A percentile compares a stretch with the other conserved stretches of the same genome.
Evolutionary conservation across 2,888 invertebrate genomes (phyloP).

Genomic region (Odontothrips loti): DNA sequence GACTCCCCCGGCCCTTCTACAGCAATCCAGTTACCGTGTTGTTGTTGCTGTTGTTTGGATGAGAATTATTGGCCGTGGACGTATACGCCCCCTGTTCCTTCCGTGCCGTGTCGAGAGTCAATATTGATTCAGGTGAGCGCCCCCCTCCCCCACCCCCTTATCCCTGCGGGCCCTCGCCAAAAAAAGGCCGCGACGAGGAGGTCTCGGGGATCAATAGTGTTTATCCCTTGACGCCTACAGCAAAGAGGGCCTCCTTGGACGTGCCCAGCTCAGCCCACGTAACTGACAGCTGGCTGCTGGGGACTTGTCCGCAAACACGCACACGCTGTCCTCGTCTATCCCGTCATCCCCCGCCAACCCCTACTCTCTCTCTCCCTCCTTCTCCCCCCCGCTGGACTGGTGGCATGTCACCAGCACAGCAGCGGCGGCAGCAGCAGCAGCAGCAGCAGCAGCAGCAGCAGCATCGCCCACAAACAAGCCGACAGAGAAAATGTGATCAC

Average conservation of each 20-base stretch:
- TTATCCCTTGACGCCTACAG: neutral
- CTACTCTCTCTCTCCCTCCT: neutral
- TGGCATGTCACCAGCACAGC: neutral
- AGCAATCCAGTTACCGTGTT: too few relatives aligned
- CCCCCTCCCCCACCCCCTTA: neutral
- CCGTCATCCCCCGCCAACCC: neutral
- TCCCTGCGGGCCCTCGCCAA: too few relatives aligned
- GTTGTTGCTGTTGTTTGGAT: too few relatives aligned
- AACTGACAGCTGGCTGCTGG: too few relatives aligned
- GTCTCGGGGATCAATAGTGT: neutral
- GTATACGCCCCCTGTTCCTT: neutral
- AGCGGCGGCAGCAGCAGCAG: neutral
- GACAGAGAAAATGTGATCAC: slow-evolving; percentile 26
- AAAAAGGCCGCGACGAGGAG: too few relatives aligned
- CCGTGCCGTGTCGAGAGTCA: neutral
- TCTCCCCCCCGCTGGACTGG: neutral
- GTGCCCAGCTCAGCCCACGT: neutral
- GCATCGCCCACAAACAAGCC: slow-evolving; percentile 7
- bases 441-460: neutral
- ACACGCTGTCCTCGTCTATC: neutral
- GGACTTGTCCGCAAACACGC: too few relatives aligned
- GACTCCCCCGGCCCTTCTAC: too few relatives aligned
- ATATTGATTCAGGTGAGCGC: slow-evolving; percentile 8
- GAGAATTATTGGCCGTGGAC: too few relatives aligned
- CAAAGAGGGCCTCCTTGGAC: neutral